phyloP scores from a whole-genome alignment of 1,140 invertebrate genomes.

The Drosophila kikkawai region DNA sequence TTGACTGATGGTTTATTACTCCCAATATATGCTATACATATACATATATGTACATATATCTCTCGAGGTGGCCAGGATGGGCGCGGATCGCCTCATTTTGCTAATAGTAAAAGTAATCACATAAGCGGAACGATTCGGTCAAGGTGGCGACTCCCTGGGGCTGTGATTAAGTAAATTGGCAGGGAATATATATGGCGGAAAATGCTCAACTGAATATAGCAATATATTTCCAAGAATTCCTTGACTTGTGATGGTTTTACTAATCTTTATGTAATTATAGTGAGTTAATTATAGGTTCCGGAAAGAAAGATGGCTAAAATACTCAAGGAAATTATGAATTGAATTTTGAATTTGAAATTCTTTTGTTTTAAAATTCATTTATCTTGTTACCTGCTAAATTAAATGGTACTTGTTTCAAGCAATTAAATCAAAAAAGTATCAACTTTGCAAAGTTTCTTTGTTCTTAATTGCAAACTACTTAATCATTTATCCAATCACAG shows the following conservation, averaged over 20 bases:
- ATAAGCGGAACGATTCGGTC: constrained; percentile 24
- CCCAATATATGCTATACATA: constrained; percentile 8
- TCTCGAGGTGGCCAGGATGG: constrained; percentile 38
- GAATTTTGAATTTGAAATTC: too few relatives aligned
- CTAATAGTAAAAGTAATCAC: constrained; percentile 62
- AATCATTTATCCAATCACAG: constrained; percentile 66
- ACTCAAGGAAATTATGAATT: background rate
- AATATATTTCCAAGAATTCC: constrained; percentile 11
- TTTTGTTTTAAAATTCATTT: background rate
- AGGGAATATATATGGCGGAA: constrained; percentile 1
- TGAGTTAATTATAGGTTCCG: background rate
- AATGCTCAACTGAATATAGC: background rate
- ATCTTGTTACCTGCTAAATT: background rate
- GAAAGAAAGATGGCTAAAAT: background rate
- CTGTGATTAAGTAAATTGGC: constrained; percentile 37
- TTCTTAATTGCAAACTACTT: constrained; percentile 50
- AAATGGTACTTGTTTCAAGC: background rate
- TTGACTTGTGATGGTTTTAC: background rate
- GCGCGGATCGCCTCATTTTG: constrained; percentile 33
- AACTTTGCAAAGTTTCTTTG: constrained; percentile 4
- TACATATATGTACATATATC: background rate
- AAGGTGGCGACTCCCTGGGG: background rate
- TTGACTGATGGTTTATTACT: constrained; percentile 76
- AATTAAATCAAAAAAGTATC: constrained; percentile 27
- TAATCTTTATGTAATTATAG: background rate